Conservation (phyloP, 2,797 vertebrate species). For the Phalloptychus januarius region DNA sequence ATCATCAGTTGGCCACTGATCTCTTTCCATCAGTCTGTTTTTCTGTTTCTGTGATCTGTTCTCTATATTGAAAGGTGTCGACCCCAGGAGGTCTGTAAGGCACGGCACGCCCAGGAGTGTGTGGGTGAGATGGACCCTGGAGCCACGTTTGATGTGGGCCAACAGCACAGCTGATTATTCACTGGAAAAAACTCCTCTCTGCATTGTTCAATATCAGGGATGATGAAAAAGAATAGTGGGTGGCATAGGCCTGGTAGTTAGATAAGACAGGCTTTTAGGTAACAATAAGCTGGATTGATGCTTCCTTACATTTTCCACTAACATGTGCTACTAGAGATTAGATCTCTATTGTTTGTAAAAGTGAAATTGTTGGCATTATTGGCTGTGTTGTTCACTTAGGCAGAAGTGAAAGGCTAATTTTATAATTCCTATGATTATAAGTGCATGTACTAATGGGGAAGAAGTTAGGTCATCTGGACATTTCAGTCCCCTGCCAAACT, state of each 20-base stretch:
- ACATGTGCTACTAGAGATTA: constrained; percentile 23
- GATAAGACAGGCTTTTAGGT: constrained; percentile 56
- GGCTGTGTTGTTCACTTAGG: constrained; percentile 26
- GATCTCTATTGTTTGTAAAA: constrained; percentile 19
- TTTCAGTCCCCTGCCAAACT: constrained; percentile 27
- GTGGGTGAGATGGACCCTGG: constrained; percentile 66
- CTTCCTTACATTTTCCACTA: constrained; percentile 57
- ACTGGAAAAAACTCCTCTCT: constrained; percentile 66
- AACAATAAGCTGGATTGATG: constrained; percentile 57
- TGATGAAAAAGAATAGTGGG: constrained; percentile 49
- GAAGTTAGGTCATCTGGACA: constrained; percentile 34
- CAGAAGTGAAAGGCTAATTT: background rate
- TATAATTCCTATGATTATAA: constrained; percentile 27
- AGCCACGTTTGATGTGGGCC: constrained; percentile 63
- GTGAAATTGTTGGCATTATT: constrained; percentile 8
- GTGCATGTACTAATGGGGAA: constrained; percentile 18
- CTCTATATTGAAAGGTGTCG: constrained; percentile 37
- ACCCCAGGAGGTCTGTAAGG: constrained; percentile 40
- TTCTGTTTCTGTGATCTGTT: constrained; percentile 56
- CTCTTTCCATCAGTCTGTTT: constrained; percentile 63
- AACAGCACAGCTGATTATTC: constrained; percentile 42
- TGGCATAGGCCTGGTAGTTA: constrained; percentile 40
- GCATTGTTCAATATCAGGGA: constrained; percentile 61
- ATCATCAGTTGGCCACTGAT: constrained; percentile 42
- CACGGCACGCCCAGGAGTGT: constrained; percentile 63